phyloP scores from a whole-genome alignment of 2,888 invertebrate genomes.

The Hedya salicella region DNA sequence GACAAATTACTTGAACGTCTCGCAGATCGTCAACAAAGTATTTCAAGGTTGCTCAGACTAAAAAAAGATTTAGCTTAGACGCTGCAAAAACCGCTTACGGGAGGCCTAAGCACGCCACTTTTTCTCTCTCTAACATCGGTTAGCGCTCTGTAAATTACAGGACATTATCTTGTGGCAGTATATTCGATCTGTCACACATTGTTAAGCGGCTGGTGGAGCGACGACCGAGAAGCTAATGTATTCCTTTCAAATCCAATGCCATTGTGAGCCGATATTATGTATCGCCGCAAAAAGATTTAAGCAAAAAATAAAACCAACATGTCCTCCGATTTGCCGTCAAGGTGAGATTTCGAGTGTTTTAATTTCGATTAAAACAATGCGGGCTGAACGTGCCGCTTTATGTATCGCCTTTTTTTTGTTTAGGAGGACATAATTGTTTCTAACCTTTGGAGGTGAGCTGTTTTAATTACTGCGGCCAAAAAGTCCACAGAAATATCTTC shows the following conservation, averaged over 20 bases:
- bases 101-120: slow-evolving; percentile 25
- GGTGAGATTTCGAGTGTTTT: slow-evolving; percentile 60
- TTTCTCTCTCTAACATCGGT: slow-evolving; percentile 24
- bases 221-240: slow-evolving; percentile 73
- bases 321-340: slow-evolving; percentile 67
- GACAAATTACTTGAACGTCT: slow-evolving; percentile 2
- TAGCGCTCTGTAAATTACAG: slow-evolving; percentile 38
- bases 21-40: background rate
- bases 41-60: slow-evolving; percentile 4
- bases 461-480: slow-evolving; percentile 30
- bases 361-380: slow-evolving; percentile 62
- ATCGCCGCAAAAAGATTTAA: slow-evolving; percentile 70
- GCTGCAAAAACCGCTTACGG: slow-evolving; percentile 10
- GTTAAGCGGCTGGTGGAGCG: slow-evolving; percentile 54
- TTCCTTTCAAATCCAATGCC: slow-evolving; percentile 73
- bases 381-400: slow-evolving; percentile 34
- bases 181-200: slow-evolving; percentile 55
- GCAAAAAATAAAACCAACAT: slow-evolving; percentile 60
- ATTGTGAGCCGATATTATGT: slow-evolving; percentile 72
- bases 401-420: slow-evolving; percentile 30
- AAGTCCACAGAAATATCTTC: background rate
- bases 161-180: slow-evolving; percentile 44
- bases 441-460: slow-evolving; percentile 37
- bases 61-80: background rate
- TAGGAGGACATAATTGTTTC: slow-evolving; percentile 37